Evolutionary conservation across 2,113 vertebrate genomes (phyloP), one percentile per base, ranked within the genome.

Genomic region (Tiliqua scincoides): DNA sequence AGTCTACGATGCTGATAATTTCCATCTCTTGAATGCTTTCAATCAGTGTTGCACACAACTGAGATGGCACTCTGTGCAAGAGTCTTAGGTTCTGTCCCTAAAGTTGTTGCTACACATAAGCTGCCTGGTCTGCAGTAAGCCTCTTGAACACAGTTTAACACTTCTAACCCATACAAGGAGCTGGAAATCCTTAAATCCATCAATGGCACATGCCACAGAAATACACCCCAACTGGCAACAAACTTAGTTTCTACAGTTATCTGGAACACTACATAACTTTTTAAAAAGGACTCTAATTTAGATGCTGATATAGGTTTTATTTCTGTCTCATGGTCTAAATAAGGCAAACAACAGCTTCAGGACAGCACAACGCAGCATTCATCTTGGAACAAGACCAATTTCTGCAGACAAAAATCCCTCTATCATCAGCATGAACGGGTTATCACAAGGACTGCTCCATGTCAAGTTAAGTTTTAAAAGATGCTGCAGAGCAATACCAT

Each of bases 401-500:
- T 54, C 86, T 87, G 23, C n/a, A 62, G 65, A 63, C 63, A 30
- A 72, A 83, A 57, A 83, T 61, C 37, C 23, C 10, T 30, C 2
- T 87, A 71, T 78, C 65, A 87, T 68, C 54, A 62, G 54, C 30
- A 83, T 35, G 78, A 78, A 52, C 23, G 80, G 54, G 52, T 61
- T 83, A 59, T 68, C 80, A 83, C n/a, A 83, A 52, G n/a, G 57
- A 62, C 81, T 83, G 61, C 43, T 73, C 43, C 43, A 63, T 73
- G 59, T 72, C 74, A 88, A 88, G 75, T 37, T 71, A 83, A 62
- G 74, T 71, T 87, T 83, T 77, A 67, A 82, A 87, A 83, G 67
- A 83, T 72, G 67, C 40, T 79, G 54, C 57, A 79, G 57, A 73
- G 57, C 30, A 71, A 35, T 0, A 61, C 67, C 84, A 72, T 23